Evolutionary conservation across 2,888 invertebrate species (phyloP), one percentile per base, ranked within the genome.

Genomic region (Drosophila nr. fundita): DNA sequence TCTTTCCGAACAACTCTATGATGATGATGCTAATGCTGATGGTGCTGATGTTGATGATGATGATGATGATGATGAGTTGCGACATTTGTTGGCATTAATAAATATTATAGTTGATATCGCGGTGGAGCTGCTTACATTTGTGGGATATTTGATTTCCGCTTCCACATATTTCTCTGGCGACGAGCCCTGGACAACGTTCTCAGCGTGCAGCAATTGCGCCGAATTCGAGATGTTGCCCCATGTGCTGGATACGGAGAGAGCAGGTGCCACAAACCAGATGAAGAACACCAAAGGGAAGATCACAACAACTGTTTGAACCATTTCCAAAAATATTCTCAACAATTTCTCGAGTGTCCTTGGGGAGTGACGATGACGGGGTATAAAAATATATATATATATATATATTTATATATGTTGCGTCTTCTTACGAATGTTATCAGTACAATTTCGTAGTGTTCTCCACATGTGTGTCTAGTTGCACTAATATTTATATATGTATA

Each of bases 191-290:
- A 85, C 80, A 55, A 92, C 85, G 58, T 90, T 91, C 60, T 92
- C 91, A 50, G 87, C 91, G 73, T 91, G 91, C 67, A 92, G 70
- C 62, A 92, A 69, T 78, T 91, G 91, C 55, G 91, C 91, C 62
- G 92, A 91, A 63, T 91, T 90, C 30, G 91, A 87, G 60, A 92
- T 91, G 68, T 90, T 91, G 45, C 92, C 92, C 92, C 92, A 92
- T 72, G 91, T 91, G 82, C 90, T 91, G 49, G 92, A 91, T 50
- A 92, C 86, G 64, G 91, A 86, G 55, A 78, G 84, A 18, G 82
- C 79, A 53, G 91, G 89, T 45, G 87, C 85, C 61, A 83, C 52
- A 27, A 54, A 29, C 36, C 27, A 29, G 61, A 85, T 75, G 30
- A 83, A 75, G 32, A 80, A 64, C 54, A 84, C 30, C 36, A 87